phyloP scores from a whole-genome alignment of 1,140 invertebrate species.

The Lucilia sericata region DNA sequence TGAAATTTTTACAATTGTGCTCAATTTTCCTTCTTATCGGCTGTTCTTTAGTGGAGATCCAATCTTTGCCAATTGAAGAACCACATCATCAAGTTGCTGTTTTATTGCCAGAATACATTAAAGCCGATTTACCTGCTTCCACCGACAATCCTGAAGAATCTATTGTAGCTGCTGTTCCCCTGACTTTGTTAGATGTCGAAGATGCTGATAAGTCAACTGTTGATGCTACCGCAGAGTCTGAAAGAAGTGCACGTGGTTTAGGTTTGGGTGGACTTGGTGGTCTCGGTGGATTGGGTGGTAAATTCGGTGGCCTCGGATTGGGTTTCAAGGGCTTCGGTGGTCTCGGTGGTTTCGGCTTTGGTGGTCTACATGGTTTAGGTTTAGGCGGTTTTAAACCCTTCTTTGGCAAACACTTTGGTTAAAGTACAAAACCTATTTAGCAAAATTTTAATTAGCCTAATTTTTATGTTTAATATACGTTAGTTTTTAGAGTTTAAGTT shows the following conservation, averaged over 20 bases:
- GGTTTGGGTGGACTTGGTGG: conserved; percentile 51
- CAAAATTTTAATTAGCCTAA: not conserved
- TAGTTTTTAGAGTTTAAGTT: not conserved
- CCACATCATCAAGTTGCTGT: not conserved
- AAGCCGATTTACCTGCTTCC: not conserved
- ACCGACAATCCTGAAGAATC: conserved; percentile 9
- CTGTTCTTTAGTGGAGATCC: not conserved
- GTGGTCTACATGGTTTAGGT: conserved; percentile 41
- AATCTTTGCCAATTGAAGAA: not conserved
- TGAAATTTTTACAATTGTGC: not conserved
- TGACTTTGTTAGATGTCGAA: conserved; percentile 51
- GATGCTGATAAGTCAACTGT: not conserved
- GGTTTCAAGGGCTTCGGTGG: conserved; percentile 32
- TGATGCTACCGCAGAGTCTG: conserved; percentile 46
- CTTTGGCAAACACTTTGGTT: conserved; percentile 45
- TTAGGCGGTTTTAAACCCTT: conserved; percentile 39
- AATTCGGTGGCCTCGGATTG: conserved; percentile 45
- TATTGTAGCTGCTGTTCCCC: conserved; percentile 37
- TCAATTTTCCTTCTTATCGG: not conserved
- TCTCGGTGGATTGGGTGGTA: conserved; percentile 48
- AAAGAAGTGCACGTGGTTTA: conserved; percentile 53
- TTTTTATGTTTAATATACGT: not conserved
- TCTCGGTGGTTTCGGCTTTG: conserved; percentile 24
- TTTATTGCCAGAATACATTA: not conserved
- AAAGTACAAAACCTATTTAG: not conserved